Base-by-base conservation (phyloP, 2,888 invertebrate genomes). In the Acholoe squamosa region DNA sequence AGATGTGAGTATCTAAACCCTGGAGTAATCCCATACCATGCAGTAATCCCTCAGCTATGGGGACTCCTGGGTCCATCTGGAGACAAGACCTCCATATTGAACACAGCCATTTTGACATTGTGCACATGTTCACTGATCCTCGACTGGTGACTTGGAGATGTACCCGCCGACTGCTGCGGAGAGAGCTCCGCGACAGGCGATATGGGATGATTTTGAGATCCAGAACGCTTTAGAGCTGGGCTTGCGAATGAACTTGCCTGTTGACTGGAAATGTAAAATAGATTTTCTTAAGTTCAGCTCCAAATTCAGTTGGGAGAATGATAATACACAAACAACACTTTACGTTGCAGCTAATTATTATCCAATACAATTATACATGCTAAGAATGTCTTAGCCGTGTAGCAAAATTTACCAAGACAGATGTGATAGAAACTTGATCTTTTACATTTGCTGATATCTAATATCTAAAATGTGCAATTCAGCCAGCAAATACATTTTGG, bases 91-190 rank as follows among this genome's bases (percentile, higher is more conserved):
- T 71, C 71, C 71, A 25, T 5, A 43, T 43, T 80, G 34, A 80
- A 80, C 34, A 80, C 80, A 19, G 80, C 80, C 80, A 80, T 80
- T 43, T 80, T 80, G 14, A 80, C 80, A 5, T 80, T 80, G n/a
- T 80, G 80, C 34, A 34, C 80, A 25, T 80, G 80, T n/a, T 80
- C 80, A n/a, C 34, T 34, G 80, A 80, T 80, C 12, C 80, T 34
- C 34, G 80, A 16, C 33, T 43, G 33, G 76, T 76, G 80, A 16
- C 80, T 43, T 33, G 80, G 80, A 19, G 80, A 34, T 7, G 80
- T 34, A 1, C 33, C 16, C 22, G 80, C 43, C 22, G 80, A 80
- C 16, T 3, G 33, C 16, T 33, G 80, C 14, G 80, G 25, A 16
- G 80, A 34, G 19, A 14, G 33, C 12, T 80, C 80, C 14, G 43